phyloP scores from a whole-genome alignment of 2,888 invertebrate species.

The Timandra comae region DNA sequence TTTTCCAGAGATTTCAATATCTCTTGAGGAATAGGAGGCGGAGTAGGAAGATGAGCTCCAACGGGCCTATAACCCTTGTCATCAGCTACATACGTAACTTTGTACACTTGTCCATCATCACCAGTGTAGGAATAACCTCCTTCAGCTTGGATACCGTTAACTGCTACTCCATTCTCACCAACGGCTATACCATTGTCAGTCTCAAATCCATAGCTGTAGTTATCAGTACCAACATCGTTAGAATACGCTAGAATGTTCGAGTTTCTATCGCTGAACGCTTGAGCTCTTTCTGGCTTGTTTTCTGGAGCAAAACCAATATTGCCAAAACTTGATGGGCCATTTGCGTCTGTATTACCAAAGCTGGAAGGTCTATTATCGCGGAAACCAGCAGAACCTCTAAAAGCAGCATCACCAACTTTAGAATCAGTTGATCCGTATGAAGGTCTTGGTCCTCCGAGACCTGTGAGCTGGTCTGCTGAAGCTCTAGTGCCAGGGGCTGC shows the following conservation, averaged over 20 bases:
- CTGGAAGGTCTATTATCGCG: constrained; percentile 9
- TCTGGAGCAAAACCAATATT: constrained; percentile 6
- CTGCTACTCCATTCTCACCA: constrained; percentile 46
- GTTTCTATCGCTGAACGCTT: constrained; percentile 39
- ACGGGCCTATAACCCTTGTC: constrained; percentile 52
- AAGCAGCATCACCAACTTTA: constrained; percentile 65
- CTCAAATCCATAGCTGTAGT: constrained; percentile 51
- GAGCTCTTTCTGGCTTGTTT: constrained; percentile 32
- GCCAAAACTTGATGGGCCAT: too few species aligned
- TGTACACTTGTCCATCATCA: constrained; percentile 59
- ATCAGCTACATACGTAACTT: constrained; percentile 58
- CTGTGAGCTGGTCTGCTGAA: constrained; percentile 35
- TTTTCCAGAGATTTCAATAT: constrained; percentile 54
- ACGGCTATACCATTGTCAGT: constrained; percentile 61
- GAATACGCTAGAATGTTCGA: constrained; percentile 45
- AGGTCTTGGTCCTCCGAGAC: constrained; percentile 50
- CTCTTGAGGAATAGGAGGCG: constrained; percentile 56
- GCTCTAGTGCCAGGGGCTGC: constrained; percentile 51
- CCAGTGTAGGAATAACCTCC: constrained; percentile 59
- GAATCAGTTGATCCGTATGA: constrained; percentile 60
- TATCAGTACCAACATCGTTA: constrained; percentile 44
- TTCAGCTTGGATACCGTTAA: constrained; percentile 49
- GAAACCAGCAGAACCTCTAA: constrained; percentile 34
- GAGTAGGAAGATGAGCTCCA: constrained; percentile 58
- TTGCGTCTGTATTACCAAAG: background rate